A percentile compares a stretch with the other conserved stretches of the same genome.
These are phyloP conservation scores for Coreius guichenoti DNA, from an alignment of 2,797 vertebrate species.

Conservation along the genomic window DNA sequence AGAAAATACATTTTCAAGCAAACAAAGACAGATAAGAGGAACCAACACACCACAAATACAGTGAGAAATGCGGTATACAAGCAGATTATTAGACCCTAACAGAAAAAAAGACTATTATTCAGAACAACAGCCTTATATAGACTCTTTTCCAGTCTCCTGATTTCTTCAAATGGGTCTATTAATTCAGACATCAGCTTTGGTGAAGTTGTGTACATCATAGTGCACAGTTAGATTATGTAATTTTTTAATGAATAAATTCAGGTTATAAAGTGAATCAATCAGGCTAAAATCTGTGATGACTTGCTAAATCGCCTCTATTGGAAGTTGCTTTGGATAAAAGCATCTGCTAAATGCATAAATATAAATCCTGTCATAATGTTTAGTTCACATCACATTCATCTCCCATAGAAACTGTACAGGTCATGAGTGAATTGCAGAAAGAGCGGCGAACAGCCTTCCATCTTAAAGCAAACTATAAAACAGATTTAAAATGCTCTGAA, in stretches of 20 bases:
- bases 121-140: not conserved
- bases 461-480: not conserved
- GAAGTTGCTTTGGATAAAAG: not conserved
- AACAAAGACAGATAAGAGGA: not conserved
- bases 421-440: not conserved
- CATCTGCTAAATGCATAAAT: not conserved
- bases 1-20: not conserved
- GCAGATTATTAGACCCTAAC: not conserved
- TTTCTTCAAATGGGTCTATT: not conserved
- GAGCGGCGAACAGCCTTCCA: not conserved
- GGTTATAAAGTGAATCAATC: not conserved
- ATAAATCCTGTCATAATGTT: not conserved
- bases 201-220: not conserved
- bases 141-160: not conserved
- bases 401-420: not conserved
- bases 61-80: not conserved
- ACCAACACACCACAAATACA: not conserved
- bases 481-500: slow-evolving; percentile 1
- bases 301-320: not conserved
- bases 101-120: not conserved
- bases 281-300: not conserved
- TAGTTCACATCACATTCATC: not conserved
- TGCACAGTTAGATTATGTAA: not conserved
- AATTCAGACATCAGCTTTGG: not conserved
- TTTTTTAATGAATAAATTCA: not conserved